Conservation (phyloP, 2,888 invertebrate genomes). For the Melanophora roralis region DNA sequence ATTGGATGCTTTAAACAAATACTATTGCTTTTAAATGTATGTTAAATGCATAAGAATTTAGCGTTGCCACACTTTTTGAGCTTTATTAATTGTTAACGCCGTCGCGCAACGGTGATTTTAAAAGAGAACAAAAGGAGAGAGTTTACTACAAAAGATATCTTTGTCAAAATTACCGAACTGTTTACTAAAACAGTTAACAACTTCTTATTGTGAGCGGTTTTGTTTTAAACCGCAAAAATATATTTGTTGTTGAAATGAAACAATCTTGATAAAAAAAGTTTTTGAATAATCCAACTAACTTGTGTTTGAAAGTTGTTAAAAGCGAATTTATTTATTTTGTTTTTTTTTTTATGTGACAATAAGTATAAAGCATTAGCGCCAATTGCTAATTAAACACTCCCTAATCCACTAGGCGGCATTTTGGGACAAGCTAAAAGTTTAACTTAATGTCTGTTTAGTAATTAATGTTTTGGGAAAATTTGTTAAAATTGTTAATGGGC, state of each 20-base stretch:
- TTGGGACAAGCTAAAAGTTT: not conserved
- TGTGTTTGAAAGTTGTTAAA: slow-evolving; percentile 15
- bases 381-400: slow-evolving; percentile 39
- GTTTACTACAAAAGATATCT: not conserved
- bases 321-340: not conserved
- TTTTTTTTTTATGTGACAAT: slow-evolving; percentile 33
- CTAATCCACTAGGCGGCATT: not conserved
- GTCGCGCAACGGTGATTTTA: slow-evolving; percentile 45
- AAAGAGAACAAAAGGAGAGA: slow-evolving; percentile 1
- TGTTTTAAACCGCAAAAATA: not conserved
- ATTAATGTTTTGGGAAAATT: not conserved
- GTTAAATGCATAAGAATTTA: not conserved
- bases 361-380: slow-evolving; percentile 34
- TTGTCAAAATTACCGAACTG: slow-evolving; percentile 26
- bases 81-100: slow-evolving; percentile 51
- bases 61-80: slow-evolving; percentile 55
- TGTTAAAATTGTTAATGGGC: no score
- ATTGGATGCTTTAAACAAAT: slow-evolving; percentile 73
- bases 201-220: not conserved
- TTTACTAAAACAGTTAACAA: slow-evolving; percentile 33
- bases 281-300: slow-evolving; percentile 16
- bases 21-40: slow-evolving; percentile 35
- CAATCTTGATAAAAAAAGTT: not conserved
- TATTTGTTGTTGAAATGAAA: slow-evolving; percentile 4
- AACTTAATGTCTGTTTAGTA: not conserved